Base-by-base conservation (phyloP, 1,140 invertebrate species). In the Drosophila malerkotliana region DNA sequence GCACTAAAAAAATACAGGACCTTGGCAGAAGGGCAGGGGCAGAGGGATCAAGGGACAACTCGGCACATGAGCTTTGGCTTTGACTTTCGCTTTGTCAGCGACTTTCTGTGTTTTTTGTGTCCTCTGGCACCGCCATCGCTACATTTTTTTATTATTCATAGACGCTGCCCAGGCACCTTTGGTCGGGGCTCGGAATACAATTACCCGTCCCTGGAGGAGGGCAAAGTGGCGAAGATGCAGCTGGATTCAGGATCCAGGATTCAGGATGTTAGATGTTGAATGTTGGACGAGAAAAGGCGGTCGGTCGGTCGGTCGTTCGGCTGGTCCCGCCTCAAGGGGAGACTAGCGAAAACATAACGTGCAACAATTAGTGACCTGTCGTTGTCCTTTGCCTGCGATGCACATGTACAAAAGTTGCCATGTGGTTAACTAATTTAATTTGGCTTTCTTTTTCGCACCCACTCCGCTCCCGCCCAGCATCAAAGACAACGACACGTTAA, bases 351-450 rank as follows among this genome's bases (percentile, higher is more conserved):
- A 88, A 77, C 83, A 87, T 88, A 87, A 87, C 83, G 81, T 89
- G 83, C 84, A 88, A 90, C 82, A 90, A 90, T 90, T 90, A 90
- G 87, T 90, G 82, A 56, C 45, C 48, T 67, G 58, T 78, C 60
- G 21, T 41, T 49, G 37, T 48, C 54, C 60, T 47, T 52, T 45
- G 39, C 26, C 47, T 62, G 47, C 47, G 51, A 49, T 52, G 67
- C 51, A 52, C 74, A 75, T 80, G 60, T 51, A 87, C 83, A 88
- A 82, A 88, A 88, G 83, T 88, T 84, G 68, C 83, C 79, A 90
- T 90, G 88, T 90, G 88, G 88, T 90, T 90, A 90, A 80, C 88
- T 89, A 90, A 90, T 90, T 90, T 88, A 90, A 80, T 87, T 90
- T 88, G 79, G 76, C 81, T 73, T 79, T 83, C 72, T 87, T 87